These are phyloP conservation scores for Odocoileus virginianus DNA, from an alignment of 2,113 vertebrate species.

Conservation along the genomic window DNA sequence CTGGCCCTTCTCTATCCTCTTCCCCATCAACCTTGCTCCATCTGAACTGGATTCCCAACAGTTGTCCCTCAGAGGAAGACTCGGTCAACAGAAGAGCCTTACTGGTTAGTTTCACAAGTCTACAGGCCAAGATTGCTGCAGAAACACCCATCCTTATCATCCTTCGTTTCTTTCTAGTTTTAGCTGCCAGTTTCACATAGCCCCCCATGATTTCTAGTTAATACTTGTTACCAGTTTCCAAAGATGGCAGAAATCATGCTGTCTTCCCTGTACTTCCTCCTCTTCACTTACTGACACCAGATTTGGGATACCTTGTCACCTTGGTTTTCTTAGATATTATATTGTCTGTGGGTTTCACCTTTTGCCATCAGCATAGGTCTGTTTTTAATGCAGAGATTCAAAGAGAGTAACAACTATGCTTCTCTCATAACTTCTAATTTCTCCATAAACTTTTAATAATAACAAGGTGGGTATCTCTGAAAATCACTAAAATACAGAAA, in stretches of 20 bases:
- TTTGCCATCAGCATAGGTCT: background rate
- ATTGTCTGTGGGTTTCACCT: background rate
- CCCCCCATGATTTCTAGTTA: background rate
- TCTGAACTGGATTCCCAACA: background rate
- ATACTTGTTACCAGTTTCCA: background rate
- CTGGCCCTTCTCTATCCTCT: background rate
- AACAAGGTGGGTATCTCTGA: background rate
- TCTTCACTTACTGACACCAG: rapidly evolving
- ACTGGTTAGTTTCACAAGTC: background rate
- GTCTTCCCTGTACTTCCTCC: background rate
- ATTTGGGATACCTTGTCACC: too few relatives aligned
- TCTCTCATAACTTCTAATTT: background rate
- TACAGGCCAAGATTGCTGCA: background rate
- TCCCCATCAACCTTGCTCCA: background rate
- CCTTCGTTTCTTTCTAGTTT: too few relatives aligned
- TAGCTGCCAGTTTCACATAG: background rate
- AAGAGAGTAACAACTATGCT: background rate
- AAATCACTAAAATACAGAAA: background rate
- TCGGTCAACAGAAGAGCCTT: background rate
- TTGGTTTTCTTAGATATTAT: background rate
- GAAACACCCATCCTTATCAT: background rate
- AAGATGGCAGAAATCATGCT: background rate
- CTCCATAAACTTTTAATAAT: background rate
- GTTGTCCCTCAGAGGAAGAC: background rate
- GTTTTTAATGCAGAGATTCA: background rate